phyloP scores from a whole-genome alignment of 1,140 invertebrate species.

The Drosophila sechellia region DNA sequence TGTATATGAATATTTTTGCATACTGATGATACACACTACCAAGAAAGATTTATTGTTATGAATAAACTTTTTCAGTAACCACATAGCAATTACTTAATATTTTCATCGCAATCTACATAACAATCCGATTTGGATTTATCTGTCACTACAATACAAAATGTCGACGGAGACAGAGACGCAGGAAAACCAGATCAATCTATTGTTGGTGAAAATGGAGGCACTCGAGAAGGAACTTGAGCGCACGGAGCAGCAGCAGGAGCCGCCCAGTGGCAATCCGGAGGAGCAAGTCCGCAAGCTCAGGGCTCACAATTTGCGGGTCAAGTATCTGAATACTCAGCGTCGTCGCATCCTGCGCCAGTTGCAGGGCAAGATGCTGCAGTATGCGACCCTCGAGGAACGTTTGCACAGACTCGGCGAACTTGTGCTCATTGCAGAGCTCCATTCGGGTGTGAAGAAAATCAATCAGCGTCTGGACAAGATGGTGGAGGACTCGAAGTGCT shows the following conservation, averaged over 20 bases:
- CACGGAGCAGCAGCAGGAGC: neutral
- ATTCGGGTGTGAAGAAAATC: too few relatives aligned
- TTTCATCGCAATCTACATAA: too few relatives aligned
- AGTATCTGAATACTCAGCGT: neutral
- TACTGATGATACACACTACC: conserved; percentile 35
- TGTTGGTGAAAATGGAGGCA: neutral
- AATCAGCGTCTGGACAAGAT: too few relatives aligned
- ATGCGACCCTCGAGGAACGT: too few relatives aligned
- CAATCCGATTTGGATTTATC: neutral
- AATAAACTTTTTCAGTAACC: conserved; percentile 69
- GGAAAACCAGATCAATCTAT: neutral
- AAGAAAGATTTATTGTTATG: conserved; percentile 55
- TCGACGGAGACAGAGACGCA: neutral
- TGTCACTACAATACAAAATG: neutral
- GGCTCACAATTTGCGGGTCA: neutral
- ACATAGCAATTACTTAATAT: neutral
- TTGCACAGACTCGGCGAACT: too few relatives aligned
- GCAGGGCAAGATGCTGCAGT: neutral
- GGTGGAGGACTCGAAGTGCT: too few relatives aligned
- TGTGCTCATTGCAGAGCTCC: too few relatives aligned
- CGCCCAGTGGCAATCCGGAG: neutral
- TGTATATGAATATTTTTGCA: conserved; percentile 71
- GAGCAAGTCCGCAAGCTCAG: neutral
- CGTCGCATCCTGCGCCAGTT: neutral
- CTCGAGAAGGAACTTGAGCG: neutral